These are phyloP conservation scores for Cirrhinus mrigala DNA, from an alignment of 2,797 vertebrate species.

Conservation along the genomic window DNA sequence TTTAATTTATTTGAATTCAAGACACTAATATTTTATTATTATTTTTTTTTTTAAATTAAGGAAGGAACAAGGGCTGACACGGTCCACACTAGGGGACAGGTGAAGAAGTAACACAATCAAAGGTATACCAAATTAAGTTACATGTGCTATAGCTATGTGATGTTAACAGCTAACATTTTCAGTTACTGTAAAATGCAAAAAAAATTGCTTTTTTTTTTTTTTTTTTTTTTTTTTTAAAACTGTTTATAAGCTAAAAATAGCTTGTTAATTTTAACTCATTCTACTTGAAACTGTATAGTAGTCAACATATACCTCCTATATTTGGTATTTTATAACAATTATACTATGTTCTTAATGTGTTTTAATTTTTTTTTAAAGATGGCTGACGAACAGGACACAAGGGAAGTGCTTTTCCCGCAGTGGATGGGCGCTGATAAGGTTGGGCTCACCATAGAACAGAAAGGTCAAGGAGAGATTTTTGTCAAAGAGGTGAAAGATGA, in stretches of 20 bases:
- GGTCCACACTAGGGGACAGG: constrained; percentile 62
- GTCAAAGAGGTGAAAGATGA: constrained; percentile 89
- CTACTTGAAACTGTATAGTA: not conserved
- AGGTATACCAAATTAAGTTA: constrained; percentile 67
- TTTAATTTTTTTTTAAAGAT: constrained; percentile 72
- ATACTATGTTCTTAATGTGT: not conserved
- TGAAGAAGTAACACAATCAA: constrained; percentile 60
- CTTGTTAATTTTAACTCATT: constrained; percentile 9
- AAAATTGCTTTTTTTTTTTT: not conserved
- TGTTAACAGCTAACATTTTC: not conserved
- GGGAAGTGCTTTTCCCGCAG: constrained; percentile 90
- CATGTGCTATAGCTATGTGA: not conserved
- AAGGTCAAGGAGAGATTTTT: constrained; percentile 85
- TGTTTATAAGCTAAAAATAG: not conserved
- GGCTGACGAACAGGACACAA: constrained; percentile 88
- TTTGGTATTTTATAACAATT: not conserved
- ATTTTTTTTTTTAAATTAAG: not conserved
- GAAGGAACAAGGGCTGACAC: constrained; percentile 56
- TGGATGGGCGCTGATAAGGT: constrained; percentile 92
- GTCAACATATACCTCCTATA: not conserved
- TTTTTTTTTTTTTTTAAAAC: too few species aligned
- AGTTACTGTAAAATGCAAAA: not conserved
- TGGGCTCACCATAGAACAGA: constrained; percentile 90
- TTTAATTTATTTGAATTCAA: not conserved
- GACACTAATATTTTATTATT: constrained; percentile 32